Evolutionary conservation across 2,888 invertebrate species (phyloP).

Genomic region (Pegoplata infirma): DNA sequence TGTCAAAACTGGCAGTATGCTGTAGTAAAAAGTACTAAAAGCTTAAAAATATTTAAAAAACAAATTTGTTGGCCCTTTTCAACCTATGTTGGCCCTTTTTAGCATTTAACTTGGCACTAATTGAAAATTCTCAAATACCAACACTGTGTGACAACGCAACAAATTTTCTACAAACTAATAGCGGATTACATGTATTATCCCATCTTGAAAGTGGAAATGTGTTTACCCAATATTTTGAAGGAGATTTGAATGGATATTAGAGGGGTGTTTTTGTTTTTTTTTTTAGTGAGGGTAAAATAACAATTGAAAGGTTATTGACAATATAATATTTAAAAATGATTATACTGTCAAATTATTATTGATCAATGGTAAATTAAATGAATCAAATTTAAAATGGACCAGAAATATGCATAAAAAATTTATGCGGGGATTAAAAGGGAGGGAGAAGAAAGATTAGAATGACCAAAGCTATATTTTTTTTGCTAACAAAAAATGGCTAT

Average conservation of each 20-base stretch:
- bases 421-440: too few relatives aligned
- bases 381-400: background rate
- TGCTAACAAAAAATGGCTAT: too few relatives aligned
- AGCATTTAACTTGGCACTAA: too few relatives aligned
- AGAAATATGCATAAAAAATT: too few relatives aligned
- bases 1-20: too few relatives aligned
- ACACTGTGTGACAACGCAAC: conserved; percentile 71
- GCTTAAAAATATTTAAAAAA: too few relatives aligned
- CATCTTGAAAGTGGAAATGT: conserved; percentile 58
- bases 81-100: too few relatives aligned
- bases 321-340: conserved; percentile 68
- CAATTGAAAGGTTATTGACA: conserved; percentile 71
- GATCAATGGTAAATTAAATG: background rate
- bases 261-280: background rate
- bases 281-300: conserved; percentile 7
- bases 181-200: conserved; percentile 77
- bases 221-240: conserved; percentile 34
- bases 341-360: conserved; percentile 65
- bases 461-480: too few relatives aligned
- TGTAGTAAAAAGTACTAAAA: too few relatives aligned
- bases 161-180: conserved; percentile 69
- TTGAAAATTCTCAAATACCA: too few relatives aligned
- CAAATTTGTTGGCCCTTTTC: too few relatives aligned
- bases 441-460: too few relatives aligned
- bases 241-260: background rate